Evolutionary conservation across 2,113 vertebrate species (phyloP), one percentile per base, ranked within the genome.

Genomic region (Rhea pennata): DNA sequence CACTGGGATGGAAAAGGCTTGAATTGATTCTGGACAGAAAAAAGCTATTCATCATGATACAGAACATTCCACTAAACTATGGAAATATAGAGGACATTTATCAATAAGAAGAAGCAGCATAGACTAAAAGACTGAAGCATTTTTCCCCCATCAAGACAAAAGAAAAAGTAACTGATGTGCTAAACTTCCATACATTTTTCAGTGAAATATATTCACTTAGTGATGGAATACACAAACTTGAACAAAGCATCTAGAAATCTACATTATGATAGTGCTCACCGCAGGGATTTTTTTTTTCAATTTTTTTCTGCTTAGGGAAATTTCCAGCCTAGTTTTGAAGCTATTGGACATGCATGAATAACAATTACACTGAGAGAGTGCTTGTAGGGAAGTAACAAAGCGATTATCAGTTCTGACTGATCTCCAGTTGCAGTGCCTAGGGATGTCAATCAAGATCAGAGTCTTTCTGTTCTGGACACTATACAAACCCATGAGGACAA

Each of bases 1-100:
- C n/a, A 19, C 31, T 40, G 33, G 22, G 72, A 92, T 87, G 72
- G 26, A 91, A 93, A 90, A 72, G 23, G 22, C 83, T 48, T 96
- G 64, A 95, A 96, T 83, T 87, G 46, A 94, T 93, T 87, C 75
- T 56, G 31, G 19, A 24, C 51, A 59, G 83, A 92, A 94, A 93
- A 70, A 36, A 40, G 23, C 69, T 62, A 86, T 96, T 91, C 66
- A 94, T 94, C 85, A 81, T 26, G 31, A 69, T 48, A 69, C 54
- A 89, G 78, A 86, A 77, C 46, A 36, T 84, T 77, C 40, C 42
- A 82, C 14, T 93, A 79, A 94, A 84, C 54, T 48, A 53, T 54
- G 50, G 58, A 89, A 85, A 79, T 88, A 53, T 13, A 62, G 67
- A 84, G 51, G 64, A 59, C 39, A 62, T 95, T 82, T 92, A 74